These are phyloP conservation scores for Neolamprologus variostigma DNA, from an alignment of 2,113 vertebrate species.

Conservation along the genomic window DNA sequence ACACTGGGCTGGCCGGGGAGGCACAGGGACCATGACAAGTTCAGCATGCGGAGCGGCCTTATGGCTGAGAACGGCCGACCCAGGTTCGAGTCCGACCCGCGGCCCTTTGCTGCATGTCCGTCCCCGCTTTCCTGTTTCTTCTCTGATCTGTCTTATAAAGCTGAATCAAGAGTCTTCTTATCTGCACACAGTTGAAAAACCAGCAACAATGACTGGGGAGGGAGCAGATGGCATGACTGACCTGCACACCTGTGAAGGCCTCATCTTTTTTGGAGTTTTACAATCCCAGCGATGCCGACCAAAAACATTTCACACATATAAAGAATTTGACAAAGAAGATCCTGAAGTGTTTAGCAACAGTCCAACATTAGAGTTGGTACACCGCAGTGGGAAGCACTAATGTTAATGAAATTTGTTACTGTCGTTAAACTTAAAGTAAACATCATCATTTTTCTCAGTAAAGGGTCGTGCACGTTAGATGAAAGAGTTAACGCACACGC, in stretches of 20 bases:
- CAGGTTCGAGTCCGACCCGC: neutral
- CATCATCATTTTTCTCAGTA: neutral
- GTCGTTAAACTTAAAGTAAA: neutral
- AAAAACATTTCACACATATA: neutral
- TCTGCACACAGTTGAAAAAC: neutral
- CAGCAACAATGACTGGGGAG: neutral
- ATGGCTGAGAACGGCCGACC: neutral
- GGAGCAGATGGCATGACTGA: neutral
- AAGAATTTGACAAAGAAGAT: neutral
- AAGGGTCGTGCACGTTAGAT: neutral
- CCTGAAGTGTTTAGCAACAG: neutral
- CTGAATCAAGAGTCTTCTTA: neutral
- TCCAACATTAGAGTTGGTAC: neutral
- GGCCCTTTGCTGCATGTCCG: neutral
- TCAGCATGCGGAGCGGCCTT: fast-evolving
- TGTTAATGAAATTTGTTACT: neutral
- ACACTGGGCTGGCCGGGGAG: too few species aligned
- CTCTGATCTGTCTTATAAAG: neutral
- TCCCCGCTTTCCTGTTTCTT: neutral
- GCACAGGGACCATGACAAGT: too few species aligned
- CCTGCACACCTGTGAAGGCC: neutral
- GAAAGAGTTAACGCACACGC: neutral
- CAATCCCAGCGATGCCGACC: neutral
- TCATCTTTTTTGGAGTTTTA: neutral
- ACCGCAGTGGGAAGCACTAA: neutral